A percentile compares a stretch with the other conserved stretches of the same genome.
Evolutionary conservation across 1,140 invertebrate species (phyloP).

Genomic region (Pseudomyrmex flavicornis): DNA sequence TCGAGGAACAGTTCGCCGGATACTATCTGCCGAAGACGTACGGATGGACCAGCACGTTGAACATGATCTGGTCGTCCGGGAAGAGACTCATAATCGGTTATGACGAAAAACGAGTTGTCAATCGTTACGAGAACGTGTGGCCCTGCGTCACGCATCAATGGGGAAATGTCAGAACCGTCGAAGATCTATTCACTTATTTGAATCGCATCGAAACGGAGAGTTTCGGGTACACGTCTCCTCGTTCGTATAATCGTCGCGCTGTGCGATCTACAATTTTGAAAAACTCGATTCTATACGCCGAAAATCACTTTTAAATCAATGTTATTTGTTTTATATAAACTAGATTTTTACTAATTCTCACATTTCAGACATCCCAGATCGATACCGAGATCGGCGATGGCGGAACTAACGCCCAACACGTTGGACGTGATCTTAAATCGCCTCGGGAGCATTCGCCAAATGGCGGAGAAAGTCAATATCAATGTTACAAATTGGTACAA

Average conservation of each 20-base stretch:
- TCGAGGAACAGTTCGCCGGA: conserved; percentile 85
- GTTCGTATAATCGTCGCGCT: too few species aligned
- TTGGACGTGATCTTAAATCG: conserved; percentile 85
- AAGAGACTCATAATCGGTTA: conserved; percentile 87
- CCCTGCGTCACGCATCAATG: conserved; percentile 86
- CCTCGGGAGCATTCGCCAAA: conserved; percentile 85
- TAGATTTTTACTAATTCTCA: background rate
- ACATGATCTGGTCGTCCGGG: conserved; percentile 85
- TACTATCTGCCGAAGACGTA: conserved; percentile 83
- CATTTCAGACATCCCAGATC: conserved; percentile 6
- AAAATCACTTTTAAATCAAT: background rate
- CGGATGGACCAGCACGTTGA: conserved; percentile 83
- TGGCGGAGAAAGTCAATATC: conserved; percentile 87
- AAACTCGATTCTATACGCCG: too few species aligned
- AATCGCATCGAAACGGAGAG: conserved; percentile 75
- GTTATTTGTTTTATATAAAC: background rate
- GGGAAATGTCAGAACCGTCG: conserved; percentile 86
- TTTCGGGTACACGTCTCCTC: background rate
- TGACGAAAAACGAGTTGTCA: conserved; percentile 81
- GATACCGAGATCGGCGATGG: conserved; percentile 87
- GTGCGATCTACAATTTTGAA: too few species aligned
- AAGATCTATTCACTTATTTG: conserved; percentile 84
- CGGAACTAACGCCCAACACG: conserved; percentile 87
- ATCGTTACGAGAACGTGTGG: conserved; percentile 79
- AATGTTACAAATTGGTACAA: conserved; percentile 87